phyloP scores from a whole-genome alignment of 1,140 invertebrate species.

The Gryllus bimaculatus region DNA sequence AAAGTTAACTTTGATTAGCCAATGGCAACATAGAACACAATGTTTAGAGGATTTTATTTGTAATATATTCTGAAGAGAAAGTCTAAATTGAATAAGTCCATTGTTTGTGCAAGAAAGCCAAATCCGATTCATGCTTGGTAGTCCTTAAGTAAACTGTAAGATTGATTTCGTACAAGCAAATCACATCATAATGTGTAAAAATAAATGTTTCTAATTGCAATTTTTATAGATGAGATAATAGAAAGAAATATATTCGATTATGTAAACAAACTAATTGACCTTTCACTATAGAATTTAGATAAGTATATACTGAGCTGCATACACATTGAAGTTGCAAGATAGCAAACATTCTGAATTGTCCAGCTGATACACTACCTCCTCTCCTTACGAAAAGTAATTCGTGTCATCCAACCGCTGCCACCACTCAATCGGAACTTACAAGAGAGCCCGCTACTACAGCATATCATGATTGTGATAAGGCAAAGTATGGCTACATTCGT shows the following conservation, averaged over 20 bases:
- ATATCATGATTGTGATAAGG: conserved; percentile 83
- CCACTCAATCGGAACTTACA: conserved; percentile 80
- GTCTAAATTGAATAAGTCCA: too few species aligned
- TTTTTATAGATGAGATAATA: conserved; percentile 84
- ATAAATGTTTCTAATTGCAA: conserved; percentile 37
- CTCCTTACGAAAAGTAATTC: conserved; percentile 52
- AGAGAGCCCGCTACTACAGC: conserved; percentile 82
- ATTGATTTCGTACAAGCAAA: too few species aligned
- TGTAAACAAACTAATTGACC: conserved; percentile 83
- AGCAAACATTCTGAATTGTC: conserved; percentile 75
- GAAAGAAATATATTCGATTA: conserved; percentile 92
- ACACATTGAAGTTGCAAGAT: conserved; percentile 80
- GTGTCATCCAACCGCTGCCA: conserved; percentile 49
- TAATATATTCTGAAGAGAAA: too few species aligned
- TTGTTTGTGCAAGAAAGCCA: too few species aligned
- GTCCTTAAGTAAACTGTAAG: too few species aligned
- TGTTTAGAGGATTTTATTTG: too few species aligned
- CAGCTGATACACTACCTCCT: conserved; percentile 56
- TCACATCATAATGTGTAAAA: not conserved
- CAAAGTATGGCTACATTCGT: conserved; percentile 47
- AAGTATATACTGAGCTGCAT: conserved; percentile 91
- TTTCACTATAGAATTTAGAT: conserved; percentile 79
- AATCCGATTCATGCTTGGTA: too few species aligned
- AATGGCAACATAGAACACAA: too few species aligned
- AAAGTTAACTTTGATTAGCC: too few species aligned